Evolutionary conservation across 2,797 vertebrate species (phyloP), one percentile per base, ranked within the genome.

Genomic region (Coendou prehensilis): DNA sequence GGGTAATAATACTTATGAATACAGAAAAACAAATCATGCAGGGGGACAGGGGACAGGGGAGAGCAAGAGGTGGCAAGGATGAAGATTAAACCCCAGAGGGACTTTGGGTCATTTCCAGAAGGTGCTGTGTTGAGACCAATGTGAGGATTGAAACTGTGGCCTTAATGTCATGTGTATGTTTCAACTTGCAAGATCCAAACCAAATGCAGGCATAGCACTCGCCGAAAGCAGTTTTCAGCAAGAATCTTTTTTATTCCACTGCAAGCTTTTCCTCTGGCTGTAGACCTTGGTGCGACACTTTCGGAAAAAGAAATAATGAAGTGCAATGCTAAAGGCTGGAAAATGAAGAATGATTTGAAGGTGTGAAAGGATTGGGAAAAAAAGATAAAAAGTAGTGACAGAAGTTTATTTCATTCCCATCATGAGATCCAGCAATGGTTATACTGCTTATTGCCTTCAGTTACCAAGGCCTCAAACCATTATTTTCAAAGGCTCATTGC

Each of bases 381-480:
- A 96, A 78, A 78, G 91, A 95, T 95, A 63, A 98, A 98, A 97
- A 84, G 69, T 89, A 93, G 90, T 89, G 91, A 47, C 61, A 96
- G 94, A 97, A 97, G 96, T 97, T 97, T 95, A 97, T 52, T 59
- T 97, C 90, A 98, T 97, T 97, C 81, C 57, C 95, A 91, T 15
- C 22, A 94, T 57, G 50, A 97, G 95, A 97, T 82, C 64, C 8
- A 26, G 71, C 84, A 78, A 73, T 97, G 93, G 87, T 76, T 96
- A 63, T 93, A 92, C 41, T 84, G 84, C 80, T 89, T 97, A 5
- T 0, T 95, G 79, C 91, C 97, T 95, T 95, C 86, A 98, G 84
- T 97, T 92, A 91, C 89, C 63, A 88, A 97, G 89, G 75, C 75
- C 97, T 87, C 67, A 95, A 97, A 56, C 37, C 81, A 33, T 92